Base-by-base conservation (phyloP, 2,113 vertebrate species). In the Tragelaphus scriptus region DNA sequence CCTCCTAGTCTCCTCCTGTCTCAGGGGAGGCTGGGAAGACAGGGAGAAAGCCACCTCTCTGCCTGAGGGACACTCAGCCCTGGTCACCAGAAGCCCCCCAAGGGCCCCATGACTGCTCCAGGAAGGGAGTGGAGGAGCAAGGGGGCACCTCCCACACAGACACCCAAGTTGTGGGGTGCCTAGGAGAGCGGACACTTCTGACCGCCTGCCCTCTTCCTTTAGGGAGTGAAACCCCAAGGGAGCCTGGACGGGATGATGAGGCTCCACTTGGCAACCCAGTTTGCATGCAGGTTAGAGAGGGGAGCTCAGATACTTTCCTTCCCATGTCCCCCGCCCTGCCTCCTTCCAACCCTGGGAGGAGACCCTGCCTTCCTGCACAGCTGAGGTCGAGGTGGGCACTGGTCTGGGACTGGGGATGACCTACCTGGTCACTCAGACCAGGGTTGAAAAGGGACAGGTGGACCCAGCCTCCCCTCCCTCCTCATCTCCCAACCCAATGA, bases 401-500 rank as follows among this genome's bases (percentile, higher is more conserved):
- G 25, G 44, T 44, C 32, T 3, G 7, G 56, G 11, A 32, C 2
- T 1, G 19, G 32, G 16, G 9, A 1, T 1, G 15, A n/a, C 21
- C 2, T 0, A 30, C 32, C 2, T 0, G 2, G 16, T 13, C 44
- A 3, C 26, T 17, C 3, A 17, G 82, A 53, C 26, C 59, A 61
- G 5, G 26, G 26, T 4, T 2, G 44, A 6, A 19, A 28, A 6
- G 5, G 26, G n/a, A 5, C 23, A 25, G 68, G n/a, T 2, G 1
- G 21, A 15, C 4, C 17, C 49, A 2, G 3, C 19, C 5, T 9
- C 6, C 81, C 59, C 15, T 0, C 32, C 7, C 21, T 0, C 3
- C 0, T 8, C 0, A 0, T 25, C 6, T 28, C 3, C 0, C 6
- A 0, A 8, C 75, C 49, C 3, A 13, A 3, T 0, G 0, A 17